These are phyloP conservation scores for Cotesia glomerata DNA, from an alignment of 1,140 invertebrate genomes.

Conservation along the genomic window DNA sequence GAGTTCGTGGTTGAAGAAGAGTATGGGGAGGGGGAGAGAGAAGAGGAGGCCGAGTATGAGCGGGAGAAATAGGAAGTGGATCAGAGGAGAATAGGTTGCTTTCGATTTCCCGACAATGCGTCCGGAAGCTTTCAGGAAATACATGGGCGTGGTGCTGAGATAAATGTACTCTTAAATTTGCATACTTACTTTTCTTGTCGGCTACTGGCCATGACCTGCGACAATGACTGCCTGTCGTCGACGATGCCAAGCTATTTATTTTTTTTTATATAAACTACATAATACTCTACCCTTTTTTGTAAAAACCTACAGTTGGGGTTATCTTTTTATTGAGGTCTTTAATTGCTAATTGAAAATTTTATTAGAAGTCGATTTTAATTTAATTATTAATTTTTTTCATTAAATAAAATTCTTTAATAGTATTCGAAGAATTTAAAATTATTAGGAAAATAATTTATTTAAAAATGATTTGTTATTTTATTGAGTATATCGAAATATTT, in stretches of 20 bases:
- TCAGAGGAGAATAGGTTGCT: constrained; percentile 32
- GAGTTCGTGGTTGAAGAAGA: no score
- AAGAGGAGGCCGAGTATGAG: constrained; percentile 29
- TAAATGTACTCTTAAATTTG: constrained; percentile 59
- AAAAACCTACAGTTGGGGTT: no score
- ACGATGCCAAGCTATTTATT: neutral
- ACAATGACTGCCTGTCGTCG: constrained; percentile 30
- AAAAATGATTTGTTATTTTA: no score
- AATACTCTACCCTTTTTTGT: no score
- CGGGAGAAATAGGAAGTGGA: constrained; percentile 17
- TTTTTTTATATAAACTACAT: constrained; percentile 8
- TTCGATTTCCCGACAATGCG: constrained; percentile 57
- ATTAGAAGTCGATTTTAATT: no score
- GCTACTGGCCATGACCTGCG: constrained; percentile 20
- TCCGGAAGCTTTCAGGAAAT: constrained; percentile 57
- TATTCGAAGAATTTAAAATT: no score
- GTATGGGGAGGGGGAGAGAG: constrained; percentile 13
- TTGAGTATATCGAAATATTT: no score
- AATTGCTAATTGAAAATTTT: no score
- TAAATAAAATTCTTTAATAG: no score
- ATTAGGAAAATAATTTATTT: no score
- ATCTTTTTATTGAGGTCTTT: no score
- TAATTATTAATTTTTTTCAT: no score
- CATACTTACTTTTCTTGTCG: constrained; percentile 49
- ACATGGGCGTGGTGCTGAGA: constrained; percentile 58